Base-by-base conservation (phyloP, 2,797 vertebrate species). In the Tokudaia muenninki region DNA sequence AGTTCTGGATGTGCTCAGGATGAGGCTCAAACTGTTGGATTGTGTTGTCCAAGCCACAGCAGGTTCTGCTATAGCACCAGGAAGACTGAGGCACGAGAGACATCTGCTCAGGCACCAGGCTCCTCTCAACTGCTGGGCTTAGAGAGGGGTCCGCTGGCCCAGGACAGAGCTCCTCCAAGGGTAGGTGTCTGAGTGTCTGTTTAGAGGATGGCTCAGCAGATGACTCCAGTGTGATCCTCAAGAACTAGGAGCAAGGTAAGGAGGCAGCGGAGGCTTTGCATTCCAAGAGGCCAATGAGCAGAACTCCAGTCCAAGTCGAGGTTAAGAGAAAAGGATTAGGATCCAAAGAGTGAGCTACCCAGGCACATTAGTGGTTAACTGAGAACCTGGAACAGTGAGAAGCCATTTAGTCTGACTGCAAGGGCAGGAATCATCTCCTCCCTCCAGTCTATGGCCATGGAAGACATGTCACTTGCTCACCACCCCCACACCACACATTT, bases 351-450 rank as follows among this genome's bases (percentile, higher is more conserved):
- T 94, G 97, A 97, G 97, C 97, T 97, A 98, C 98, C 97, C 98
- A 98, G 61, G 98, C 97, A 97, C 91, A 98, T 98, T 97, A 98
- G 98, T 96, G 97, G 92, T 34, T 63, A 98, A 98, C 97, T 96
- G 98, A 98, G 98, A 98, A 97, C 98, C 98, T 98, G 98, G 98
- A 98, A 98, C 98, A 98, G 98, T 94, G 97, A 97, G 98, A 98
- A 97, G 98, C 95, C 98, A 96, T 98, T 98, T 96, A 98, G 97
- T 98, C 97, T 96, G 97, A 97, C 96, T 90, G 97, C 97, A 96
- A 98, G 95, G 94, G 96, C 97, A 86, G 87, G 95, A 81, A 95
- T 87, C 97, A 95, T 97, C 96, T 93, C 98, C 89, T 94, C 96
- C 97, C 86, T 95, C 92, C 88, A 95, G 98, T 97, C 95, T 74